Evolutionary conservation across 1,140 invertebrate genomes (phyloP), one percentile per base, ranked within the genome.

Genomic region (Aphidius ervi): DNA sequence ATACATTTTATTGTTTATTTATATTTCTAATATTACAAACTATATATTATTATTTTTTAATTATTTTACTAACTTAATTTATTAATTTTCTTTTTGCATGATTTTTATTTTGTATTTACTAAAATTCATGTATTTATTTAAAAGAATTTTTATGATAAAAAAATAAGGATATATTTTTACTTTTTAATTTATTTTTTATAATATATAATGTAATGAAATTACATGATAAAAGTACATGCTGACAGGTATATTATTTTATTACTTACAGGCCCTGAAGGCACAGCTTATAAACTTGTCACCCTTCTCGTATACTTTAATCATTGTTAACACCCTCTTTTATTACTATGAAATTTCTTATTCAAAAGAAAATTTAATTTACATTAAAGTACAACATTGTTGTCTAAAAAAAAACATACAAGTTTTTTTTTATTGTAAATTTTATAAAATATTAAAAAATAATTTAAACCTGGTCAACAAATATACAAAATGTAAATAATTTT

Each of bases 321-420:
- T 42, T 16, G n/a, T 40, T 42, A 41, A 37, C 52, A n/a, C 39
- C 41, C 31, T 46, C 56, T 58, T 53, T 68, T 68, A 64, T 65
- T 73, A 66, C 67, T 67, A 63, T 66, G 63, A 66, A 67, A 73
- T 71, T 70, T 73, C 68, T 70, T 73, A 71, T 73, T 65, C 68
- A 71, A 70, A 71, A 72, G 68, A 58, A 39, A 45, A 68, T 67
- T 62, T 58, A 68, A 72, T 67, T 65, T 67, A 63, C 54, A 31
- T 52, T 52, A 59, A 48, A 48, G 39, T 59, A 58, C 39, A 47
- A 45, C 41, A 45, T 20, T 20, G 45, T 16, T 16, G 16, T 16
- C 0, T 16, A 16, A 16, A 16, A 16, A 16, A 16, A 16, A 16
- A 1, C 16, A 16, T 16, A 16, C 16, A 16, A 16, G 0, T 16